Conservation (phyloP, 1,140 invertebrate species). For the Acromyrmex heyeri region DNA sequence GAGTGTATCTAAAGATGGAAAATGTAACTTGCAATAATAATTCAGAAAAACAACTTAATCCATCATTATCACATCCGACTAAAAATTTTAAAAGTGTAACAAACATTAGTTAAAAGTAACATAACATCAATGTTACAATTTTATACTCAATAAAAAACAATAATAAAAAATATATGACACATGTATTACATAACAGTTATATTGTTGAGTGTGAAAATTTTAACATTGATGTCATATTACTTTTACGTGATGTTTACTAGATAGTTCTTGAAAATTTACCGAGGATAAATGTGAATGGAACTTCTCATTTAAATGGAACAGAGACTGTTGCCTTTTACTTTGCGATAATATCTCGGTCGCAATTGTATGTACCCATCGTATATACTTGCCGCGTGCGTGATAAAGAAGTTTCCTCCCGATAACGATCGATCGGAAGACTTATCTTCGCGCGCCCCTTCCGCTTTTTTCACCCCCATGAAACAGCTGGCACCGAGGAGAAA, state of each 20-base stretch:
- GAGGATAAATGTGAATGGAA: not conserved
- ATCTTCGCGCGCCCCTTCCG: not conserved
- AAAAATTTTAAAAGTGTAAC: not conserved
- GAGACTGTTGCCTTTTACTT: not conserved
- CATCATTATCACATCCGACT: not conserved
- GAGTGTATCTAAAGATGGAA: conserved; percentile 64
- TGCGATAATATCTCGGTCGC: not conserved
- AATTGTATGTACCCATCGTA: conserved; percentile 6
- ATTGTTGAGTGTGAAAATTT: too few relatives aligned
- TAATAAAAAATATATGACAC: too few relatives aligned
- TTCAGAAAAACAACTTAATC: not conserved
- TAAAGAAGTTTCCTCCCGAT: conserved; percentile 6
- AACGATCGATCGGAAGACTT: conserved; percentile 25
- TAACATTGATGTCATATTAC: too few relatives aligned
- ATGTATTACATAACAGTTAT: too few relatives aligned
- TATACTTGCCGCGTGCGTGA: not conserved
- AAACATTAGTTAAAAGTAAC: too few relatives aligned
- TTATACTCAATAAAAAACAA: too few relatives aligned
- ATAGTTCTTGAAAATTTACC: not conserved
- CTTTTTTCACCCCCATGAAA: not conserved
- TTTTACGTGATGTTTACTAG: too few relatives aligned
- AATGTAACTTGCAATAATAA: not conserved
- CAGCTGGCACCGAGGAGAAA: conserved; percentile 5
- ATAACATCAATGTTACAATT: too few relatives aligned
- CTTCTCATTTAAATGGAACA: not conserved